Percentiles rank a stretch among this genome's conserved stretches.
Conservation (phyloP, 2,113 vertebrate genomes). For the Aramus guarauna region DNA sequence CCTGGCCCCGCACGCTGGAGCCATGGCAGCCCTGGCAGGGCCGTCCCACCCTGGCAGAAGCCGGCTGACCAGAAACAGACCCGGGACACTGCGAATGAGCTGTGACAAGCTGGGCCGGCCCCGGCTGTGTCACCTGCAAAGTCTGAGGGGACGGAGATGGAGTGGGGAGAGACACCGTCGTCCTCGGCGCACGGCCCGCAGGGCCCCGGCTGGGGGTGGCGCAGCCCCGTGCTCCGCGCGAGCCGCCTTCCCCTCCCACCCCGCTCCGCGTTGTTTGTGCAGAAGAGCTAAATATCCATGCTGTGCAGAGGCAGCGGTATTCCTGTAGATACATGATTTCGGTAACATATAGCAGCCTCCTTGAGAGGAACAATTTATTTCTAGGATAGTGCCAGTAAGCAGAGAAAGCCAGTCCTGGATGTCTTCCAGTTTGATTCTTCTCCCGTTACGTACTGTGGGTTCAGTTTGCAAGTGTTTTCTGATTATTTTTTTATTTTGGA, state of each 20-base stretch:
- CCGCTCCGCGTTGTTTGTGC: not conserved
- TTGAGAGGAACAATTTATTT: not conserved
- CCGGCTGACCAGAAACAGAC: not conserved
- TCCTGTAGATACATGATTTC: not conserved
- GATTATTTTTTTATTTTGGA: not conserved
- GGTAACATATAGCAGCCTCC: not conserved
- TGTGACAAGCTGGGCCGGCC: not conserved
- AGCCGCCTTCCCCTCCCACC: not conserved
- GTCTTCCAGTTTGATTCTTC: not conserved
- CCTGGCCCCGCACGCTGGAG: not conserved
- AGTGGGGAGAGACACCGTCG: not conserved
- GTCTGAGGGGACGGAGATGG: not conserved
- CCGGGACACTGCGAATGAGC: not conserved
- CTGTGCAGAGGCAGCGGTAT: not conserved
- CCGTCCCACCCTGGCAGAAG: not conserved
- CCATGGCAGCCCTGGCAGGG: not conserved
- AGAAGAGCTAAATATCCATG: not conserved
- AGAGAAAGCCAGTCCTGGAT: not conserved
- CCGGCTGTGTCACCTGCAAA: not conserved
- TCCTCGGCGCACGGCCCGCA: accelerated
- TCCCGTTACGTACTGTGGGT: not conserved
- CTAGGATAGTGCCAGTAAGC: not conserved
- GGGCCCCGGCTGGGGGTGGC: not conserved
- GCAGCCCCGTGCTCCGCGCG: not conserved
- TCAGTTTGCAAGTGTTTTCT: not conserved